phyloP scores from a whole-genome alignment of 1,140 invertebrate genomes.

The Pararge aegeria region DNA sequence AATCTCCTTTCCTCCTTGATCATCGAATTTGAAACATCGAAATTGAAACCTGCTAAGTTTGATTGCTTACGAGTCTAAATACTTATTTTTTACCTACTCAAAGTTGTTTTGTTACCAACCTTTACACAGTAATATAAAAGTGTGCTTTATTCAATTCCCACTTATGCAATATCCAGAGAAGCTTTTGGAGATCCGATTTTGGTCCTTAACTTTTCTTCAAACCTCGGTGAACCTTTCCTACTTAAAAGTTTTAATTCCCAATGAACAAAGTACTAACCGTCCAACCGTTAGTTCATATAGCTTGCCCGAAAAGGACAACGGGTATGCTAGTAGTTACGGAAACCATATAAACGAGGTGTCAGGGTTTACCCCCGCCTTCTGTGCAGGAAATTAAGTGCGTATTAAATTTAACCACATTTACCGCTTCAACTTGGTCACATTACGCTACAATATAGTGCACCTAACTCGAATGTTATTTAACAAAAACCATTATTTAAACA shows the following conservation, averaged over 20 bases:
- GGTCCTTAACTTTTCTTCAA: too few species aligned
- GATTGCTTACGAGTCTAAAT: too few species aligned
- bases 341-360: conserved; percentile 15
- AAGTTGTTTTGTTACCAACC: too few species aligned
- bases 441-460: background rate
- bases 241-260: too few species aligned
- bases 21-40: background rate
- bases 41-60: background rate
- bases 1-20: conserved; percentile 15
- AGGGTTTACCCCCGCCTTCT: conserved; percentile 9
- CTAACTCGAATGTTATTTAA: background rate
- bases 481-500: conserved; percentile 5
- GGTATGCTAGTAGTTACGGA: conserved; percentile 8
- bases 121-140: too few species aligned
- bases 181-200: too few species aligned
- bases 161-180: too few species aligned
- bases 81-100: too few species aligned
- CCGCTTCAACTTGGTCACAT: conserved; percentile 6
- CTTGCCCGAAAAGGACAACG: background rate
- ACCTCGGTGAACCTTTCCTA: too few species aligned
- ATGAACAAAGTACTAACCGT: too few species aligned
- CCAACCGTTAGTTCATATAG: background rate
- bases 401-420: conserved; percentile 15
- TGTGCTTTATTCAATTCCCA: too few species aligned
- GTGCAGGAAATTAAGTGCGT: conserved; percentile 15